Base-by-base conservation (phyloP, 2,113 vertebrate genomes). In the Siphamia tubifer region DNA sequence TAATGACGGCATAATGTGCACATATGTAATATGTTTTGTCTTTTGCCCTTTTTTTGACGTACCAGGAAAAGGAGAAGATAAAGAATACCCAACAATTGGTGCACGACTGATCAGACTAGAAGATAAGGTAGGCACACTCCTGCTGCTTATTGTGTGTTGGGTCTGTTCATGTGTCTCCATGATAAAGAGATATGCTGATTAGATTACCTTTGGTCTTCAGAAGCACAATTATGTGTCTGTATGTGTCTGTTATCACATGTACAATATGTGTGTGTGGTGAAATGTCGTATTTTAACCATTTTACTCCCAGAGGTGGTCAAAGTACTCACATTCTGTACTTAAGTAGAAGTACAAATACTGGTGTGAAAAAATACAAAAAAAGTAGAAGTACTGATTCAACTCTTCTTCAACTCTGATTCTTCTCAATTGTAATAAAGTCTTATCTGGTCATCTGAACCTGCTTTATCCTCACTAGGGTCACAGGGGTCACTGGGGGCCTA, bases 61-160 rank as follows among this genome's bases (percentile, higher is more conserved):
- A 2, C 11, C 77, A 95, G 95, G 95, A 83, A 96, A 96, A 85
- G 93, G 94, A 2, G 79, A 94, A 82, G 95, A 96, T 83, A 96
- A 96, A 88, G 93, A 94, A 81, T 92, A 90, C 86, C 92, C 90
- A 44, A 95, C 94, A 8, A 84, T 95, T 57, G 96, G 96, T 83
- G 94, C 94, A 61, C 92, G 95, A 76, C 89, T 96, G 87, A 95
- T 95, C 87, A 86, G 93, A 12, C 85, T 96, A n/a, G 95, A 97
- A 87, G 93, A 96, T 87, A 96, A 95, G 94, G 95, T 96, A 91
- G 87, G 84, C 51, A 47, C 64, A 30, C 56, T 74, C 24, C 35
- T 53, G 31, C 15, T 6, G 2, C 21, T 31, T 15, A 24, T 17
- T 23, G 20, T 34, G 30, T 55, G 44, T 65, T 57, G 39, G 16